These are phyloP conservation scores for Cercocebus atys DNA, from an alignment of 2,113 vertebrate genomes.

Conservation along the genomic window DNA sequence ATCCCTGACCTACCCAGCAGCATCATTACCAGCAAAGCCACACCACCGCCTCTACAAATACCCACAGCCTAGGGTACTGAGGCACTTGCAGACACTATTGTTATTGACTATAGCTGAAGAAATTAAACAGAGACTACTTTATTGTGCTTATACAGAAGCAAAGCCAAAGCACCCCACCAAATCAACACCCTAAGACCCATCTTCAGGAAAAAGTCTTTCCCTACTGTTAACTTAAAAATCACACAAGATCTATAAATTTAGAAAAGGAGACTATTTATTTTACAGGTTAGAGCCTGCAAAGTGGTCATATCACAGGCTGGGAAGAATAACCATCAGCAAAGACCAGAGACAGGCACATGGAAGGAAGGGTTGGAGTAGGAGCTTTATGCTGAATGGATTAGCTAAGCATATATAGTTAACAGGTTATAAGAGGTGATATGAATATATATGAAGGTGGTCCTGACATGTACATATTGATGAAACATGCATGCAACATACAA, in stretches of 20 bases:
- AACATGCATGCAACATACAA: no score
- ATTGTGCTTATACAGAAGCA: not conserved
- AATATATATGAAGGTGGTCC: no score
- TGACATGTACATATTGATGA: no score
- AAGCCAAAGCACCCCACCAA: not conserved
- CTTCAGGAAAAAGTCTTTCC: not conserved
- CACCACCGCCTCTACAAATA: not conserved
- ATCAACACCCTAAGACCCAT: not conserved
- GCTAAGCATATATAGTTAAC: no score
- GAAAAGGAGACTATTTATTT: not conserved
- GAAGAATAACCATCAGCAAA: no score
- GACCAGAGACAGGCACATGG: no score
- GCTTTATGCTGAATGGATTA: no score
- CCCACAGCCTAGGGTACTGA: not conserved
- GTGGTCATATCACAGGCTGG: no score
- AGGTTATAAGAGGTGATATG: no score
- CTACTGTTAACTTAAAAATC: not conserved
- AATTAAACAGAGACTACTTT: not conserved
- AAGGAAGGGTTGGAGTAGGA: no score
- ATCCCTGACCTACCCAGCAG: not conserved
- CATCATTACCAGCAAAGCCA: not conserved
- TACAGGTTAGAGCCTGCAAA: no score
- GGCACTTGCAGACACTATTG: not conserved
- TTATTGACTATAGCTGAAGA: not conserved
- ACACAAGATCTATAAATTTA: not conserved